Conservation (phyloP, 2,113 vertebrate species). For the Peromyscus polionotus region DNA sequence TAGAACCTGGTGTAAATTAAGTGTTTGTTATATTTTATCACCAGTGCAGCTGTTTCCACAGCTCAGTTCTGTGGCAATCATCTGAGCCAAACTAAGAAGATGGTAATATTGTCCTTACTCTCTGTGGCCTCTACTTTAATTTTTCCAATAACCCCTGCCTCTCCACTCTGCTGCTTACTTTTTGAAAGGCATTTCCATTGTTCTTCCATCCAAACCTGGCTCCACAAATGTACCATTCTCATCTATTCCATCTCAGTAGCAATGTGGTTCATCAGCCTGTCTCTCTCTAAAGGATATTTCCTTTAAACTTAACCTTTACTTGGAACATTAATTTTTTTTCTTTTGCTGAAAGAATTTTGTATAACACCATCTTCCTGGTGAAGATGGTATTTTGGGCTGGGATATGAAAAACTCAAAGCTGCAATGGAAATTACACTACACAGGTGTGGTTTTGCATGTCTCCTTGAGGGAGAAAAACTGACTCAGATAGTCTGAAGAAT, state of each 20-base stretch:
- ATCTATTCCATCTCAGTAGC: not conserved
- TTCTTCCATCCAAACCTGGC: not conserved
- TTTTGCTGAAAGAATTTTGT: not conserved
- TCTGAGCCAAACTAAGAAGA: not conserved
- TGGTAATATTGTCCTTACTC: not conserved
- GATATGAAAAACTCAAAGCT: not conserved
- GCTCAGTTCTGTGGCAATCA: not conserved
- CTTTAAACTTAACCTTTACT: not conserved
- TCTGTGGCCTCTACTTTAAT: not conserved
- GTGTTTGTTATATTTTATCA: not conserved
- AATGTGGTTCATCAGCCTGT: not conserved
- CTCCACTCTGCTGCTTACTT: not conserved
- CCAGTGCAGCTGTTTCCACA: not conserved
- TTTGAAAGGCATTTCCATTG: not conserved
- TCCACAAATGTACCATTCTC: not conserved
- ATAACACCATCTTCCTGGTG: not conserved
- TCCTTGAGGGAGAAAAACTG: not conserved
- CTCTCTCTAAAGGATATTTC: not conserved
- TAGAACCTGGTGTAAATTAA: not conserved
- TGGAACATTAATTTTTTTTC: not conserved
- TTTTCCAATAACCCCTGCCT: not conserved
- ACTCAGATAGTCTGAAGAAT: not conserved
- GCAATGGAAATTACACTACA: not conserved
- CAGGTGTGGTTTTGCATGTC: not conserved
- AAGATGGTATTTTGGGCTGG: not conserved